Base-by-base conservation (phyloP, 2,888 invertebrate species). In the Ethmia dodecea region DNA sequence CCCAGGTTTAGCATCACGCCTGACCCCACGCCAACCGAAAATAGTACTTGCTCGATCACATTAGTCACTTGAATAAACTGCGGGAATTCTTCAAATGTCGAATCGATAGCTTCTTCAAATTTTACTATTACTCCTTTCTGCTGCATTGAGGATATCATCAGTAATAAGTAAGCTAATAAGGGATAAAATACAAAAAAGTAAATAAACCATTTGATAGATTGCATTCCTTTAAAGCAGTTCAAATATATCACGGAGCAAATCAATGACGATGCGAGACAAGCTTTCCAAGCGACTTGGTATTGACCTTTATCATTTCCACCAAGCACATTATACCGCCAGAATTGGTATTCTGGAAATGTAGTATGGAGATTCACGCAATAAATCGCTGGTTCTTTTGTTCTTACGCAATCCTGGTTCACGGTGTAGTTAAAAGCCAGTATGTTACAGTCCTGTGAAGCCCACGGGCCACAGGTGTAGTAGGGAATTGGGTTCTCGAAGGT, bases 271-370 rank as follows among this genome's bases (percentile, higher is more conserved):
- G 73, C 66, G 1, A 84, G 47, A n/a, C 62, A 58, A 3, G 76
- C 58, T 14, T 63, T 63, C 81, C 80, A 83, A 0, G 73, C 65
- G n/a, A 81, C 38, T 8, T 48, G 47, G 35, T 57, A 53, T 2
- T 30, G 13, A 0, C 29, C 13, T 13, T 37, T 28, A 20, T 42
- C 31, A 6, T 9, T 29, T 4, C 37, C 10, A 8, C 56, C 56
- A 13, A 69, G 31, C 11, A 68, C 45, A 28, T 58, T 35, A 43
- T 47, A 52, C 35, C 64, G 65, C 70, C 71, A 80, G 38, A 78
- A 84, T 34, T 83, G 77, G 44, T 62, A 69, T 53, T 78, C 83
- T 0, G 83, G 74, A 44, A 63, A 83, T 1, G 80, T 73, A 6
- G 38, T 44, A 27, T 50, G 57, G 1, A 83, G 40, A 10, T 45